Evolutionary conservation across 2,797 vertebrate genomes (phyloP).

Genomic region (Denticeps clupeoides): DNA sequence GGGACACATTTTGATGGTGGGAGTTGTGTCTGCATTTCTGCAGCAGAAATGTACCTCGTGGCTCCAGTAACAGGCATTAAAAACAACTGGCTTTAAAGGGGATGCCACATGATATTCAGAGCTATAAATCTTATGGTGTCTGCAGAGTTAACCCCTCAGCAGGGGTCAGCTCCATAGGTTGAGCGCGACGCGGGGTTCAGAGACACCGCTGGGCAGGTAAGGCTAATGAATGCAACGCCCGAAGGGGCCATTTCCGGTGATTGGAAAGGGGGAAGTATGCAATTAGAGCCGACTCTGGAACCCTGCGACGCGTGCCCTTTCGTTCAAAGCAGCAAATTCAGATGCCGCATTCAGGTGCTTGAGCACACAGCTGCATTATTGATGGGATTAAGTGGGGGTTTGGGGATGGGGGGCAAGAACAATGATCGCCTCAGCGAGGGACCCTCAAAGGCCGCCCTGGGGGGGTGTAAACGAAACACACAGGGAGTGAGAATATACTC

Average conservation of each 20-base stretch:
- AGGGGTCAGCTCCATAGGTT: too few species aligned
- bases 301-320: conserved; percentile 61
- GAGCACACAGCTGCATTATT: conserved; percentile 55
- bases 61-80: too few species aligned
- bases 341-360: conserved; percentile 17
- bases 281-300: conserved; percentile 62
- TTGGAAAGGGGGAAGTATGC: conserved; percentile 42
- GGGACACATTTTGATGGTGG: too few species aligned
- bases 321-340: conserved; percentile 49
- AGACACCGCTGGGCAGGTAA: conserved; percentile 28
- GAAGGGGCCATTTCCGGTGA: conserved; percentile 13
- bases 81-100: too few species aligned
- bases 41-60: too few species aligned
- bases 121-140: too few species aligned
- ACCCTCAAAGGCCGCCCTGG: too few species aligned
- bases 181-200: conserved; percentile 23
- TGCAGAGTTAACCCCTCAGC: too few species aligned
- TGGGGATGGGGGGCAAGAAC: conserved; percentile 7
- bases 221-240: conserved; percentile 23
- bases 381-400: too few species aligned
- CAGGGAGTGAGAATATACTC: too few species aligned
- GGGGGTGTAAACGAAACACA: neutral
- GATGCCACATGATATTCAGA: too few species aligned
- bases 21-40: too few species aligned
- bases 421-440: neutral